A percentile compares a stretch with the other conserved stretches of the same genome.
These are phyloP conservation scores for Philaethria dido DNA, from an alignment of 2,888 invertebrate genomes.

Conservation along the genomic window DNA sequence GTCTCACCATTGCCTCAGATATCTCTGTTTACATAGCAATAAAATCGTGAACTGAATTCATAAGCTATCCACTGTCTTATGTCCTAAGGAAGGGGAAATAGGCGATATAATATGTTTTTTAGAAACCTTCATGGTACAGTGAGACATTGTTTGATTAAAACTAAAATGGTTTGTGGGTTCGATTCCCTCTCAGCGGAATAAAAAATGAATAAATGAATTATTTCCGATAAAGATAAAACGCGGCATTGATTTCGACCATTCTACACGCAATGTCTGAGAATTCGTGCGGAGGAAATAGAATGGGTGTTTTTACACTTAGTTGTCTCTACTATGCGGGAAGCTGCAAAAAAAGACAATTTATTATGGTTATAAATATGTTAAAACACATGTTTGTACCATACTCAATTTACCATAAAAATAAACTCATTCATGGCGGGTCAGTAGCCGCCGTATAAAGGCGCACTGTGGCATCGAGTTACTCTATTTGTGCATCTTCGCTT, in stretches of 20 bases:
- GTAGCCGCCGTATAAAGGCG: conserved; percentile 61
- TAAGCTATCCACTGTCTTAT: conserved; percentile 3
- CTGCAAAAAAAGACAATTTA: too few species aligned
- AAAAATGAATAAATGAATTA: too few species aligned
- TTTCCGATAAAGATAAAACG: too few species aligned
- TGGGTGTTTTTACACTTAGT: too few species aligned
- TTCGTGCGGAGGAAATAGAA: too few species aligned
- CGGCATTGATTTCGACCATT: too few species aligned
- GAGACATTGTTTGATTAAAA: too few species aligned
- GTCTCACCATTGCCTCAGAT: conserved; percentile 13
- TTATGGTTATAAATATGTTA: neutral
- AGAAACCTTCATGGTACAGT: too few species aligned
- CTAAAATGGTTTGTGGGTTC: too few species aligned
- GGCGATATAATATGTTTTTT: neutral
- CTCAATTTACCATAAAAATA: conserved; percentile 54
- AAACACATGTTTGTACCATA: conserved; percentile 13
- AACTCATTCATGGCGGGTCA: conserved; percentile 62
- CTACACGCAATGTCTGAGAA: too few species aligned
- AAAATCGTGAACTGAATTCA: conserved; percentile 30
- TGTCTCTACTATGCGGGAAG: too few species aligned
- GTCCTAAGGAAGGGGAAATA: neutral
- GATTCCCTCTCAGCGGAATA: too few species aligned
- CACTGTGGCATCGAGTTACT: conserved; percentile 47
- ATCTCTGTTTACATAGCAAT: conserved; percentile 27
- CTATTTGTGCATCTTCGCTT: conserved; percentile 37